Base-by-base conservation (phyloP, 2,797 vertebrate genomes). In the Phrynocephalus forsythii region DNA sequence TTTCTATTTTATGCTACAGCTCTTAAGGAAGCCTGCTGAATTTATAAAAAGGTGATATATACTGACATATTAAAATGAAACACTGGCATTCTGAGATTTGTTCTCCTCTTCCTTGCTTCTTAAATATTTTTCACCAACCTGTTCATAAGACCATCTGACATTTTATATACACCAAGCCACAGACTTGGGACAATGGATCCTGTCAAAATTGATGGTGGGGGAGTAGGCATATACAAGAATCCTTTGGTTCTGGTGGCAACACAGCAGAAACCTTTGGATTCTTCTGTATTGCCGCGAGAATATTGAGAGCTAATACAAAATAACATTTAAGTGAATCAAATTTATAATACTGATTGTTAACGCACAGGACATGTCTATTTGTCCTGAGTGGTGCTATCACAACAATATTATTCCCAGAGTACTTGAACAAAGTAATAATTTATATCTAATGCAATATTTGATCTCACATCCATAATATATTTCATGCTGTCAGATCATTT, bases 391-490 rank as follows among this genome's bases (percentile, higher is more conserved):
- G 52, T 56, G 52, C 68, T 38, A 30, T 60, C 60, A 30, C 50
- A 80, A 30, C 33, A 11, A 66, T 33, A 7, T 66, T 80, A 66
- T 33, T 80, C 52, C 33, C 60, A 80, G 3, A 80, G 38, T 8
- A 66, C 33, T 4, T 80, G 22, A 63, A 18, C 20, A 80, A 66
- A 66, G 20, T 30, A 33, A 18, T 30, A 33, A 18, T 80, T 80
- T n/a, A 79, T 63, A 79, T n/a, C n/a, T 77, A 78, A 78, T 56
- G 76, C 26, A 78, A 78, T 50, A 78, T 52, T 50, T 52, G 76
- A 48, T 28, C 48, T 52, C 76, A 78, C 52, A 69, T 78, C 52
- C 16, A 6, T n/a, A 78, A 7, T 52, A 78, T 26, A 44, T 78
- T 28, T 78, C 48, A 50, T 78, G 48, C 48, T 78, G 48, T 52